phyloP scores from a whole-genome alignment of 2,113 vertebrate genomes.

The Engystomops pustulosus region DNA sequence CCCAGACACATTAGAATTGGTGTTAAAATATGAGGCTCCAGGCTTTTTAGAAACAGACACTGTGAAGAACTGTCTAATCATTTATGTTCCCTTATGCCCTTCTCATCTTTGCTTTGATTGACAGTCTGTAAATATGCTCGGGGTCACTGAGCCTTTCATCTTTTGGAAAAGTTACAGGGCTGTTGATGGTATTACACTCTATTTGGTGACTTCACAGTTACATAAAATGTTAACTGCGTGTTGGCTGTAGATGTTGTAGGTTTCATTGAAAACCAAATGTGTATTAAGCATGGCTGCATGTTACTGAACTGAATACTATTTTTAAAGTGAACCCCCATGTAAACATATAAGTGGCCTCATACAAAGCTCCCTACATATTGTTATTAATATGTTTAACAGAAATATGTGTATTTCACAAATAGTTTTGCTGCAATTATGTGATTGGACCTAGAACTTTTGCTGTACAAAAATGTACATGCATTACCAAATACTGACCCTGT shows the following conservation, averaged over 20 bases:
- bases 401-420: too few relatives aligned
- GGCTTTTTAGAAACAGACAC: conserved; percentile 51
- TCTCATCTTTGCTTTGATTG: conserved; percentile 61
- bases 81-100: conserved; percentile 58
- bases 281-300: neutral
- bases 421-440: too few relatives aligned
- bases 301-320: neutral
- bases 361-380: too few relatives aligned
- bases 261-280: neutral
- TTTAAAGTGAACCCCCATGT: neutral
- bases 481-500: neutral
- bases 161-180: conserved; percentile 55
- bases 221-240: conserved; percentile 59
- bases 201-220: conserved; percentile 62
- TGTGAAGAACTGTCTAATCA: conserved; percentile 57
- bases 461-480: neutral
- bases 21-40: conserved; percentile 59
- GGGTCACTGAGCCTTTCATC: conserved; percentile 62
- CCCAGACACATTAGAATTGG: conserved; percentile 54
- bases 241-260: neutral
- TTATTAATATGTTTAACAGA: too few relatives aligned
- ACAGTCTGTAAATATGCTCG: conserved; percentile 62
- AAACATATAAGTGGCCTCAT: too few relatives aligned
- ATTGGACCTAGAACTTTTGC: neutral
- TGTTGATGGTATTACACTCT: conserved; percentile 55